phyloP scores from a whole-genome alignment of 2,113 vertebrate species.

The Maccullochella peelii region DNA sequence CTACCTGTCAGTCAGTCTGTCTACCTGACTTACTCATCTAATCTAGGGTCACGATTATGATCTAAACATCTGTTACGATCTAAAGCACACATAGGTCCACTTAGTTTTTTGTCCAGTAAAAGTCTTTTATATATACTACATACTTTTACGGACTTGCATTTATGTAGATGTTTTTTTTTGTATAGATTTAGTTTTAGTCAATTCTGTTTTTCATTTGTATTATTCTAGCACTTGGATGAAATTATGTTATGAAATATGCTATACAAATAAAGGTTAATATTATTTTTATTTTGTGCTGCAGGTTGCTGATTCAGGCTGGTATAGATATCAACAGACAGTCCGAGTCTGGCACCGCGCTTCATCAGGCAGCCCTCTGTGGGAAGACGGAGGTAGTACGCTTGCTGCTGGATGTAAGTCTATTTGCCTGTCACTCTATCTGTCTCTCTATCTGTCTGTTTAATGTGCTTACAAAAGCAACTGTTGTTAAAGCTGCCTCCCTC shows the following conservation, averaged over 20 bases:
- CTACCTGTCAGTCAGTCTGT: not conserved
- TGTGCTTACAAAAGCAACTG: slow-evolving; percentile 47
- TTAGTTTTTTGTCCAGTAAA: not conserved
- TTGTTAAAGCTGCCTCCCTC: slow-evolving; percentile 35
- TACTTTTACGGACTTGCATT: not conserved
- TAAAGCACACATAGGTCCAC: not conserved
- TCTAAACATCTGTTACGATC: not conserved
- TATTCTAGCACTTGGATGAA: not conserved
- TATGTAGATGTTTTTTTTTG: not conserved
- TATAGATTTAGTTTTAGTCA: not conserved
- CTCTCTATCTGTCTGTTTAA: slow-evolving; percentile 6
- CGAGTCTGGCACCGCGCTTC: slow-evolving; percentile 95
- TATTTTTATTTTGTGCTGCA: slow-evolving; percentile 67
- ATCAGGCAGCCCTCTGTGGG: slow-evolving; percentile 96
- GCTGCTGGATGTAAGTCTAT: slow-evolving; percentile 92
- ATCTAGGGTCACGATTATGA: not conserved
- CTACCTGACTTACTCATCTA: not conserved
- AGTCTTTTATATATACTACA: not conserved
- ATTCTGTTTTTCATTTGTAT: not conserved
- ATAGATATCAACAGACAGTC: slow-evolving; percentile 99
- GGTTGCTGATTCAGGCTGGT: slow-evolving; percentile 95
- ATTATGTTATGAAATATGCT: not conserved
- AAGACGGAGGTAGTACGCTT: slow-evolving; percentile 98
- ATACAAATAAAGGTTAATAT: not conserved
- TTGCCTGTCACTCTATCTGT: not conserved